Percentiles rank a stretch among this genome's conserved stretches.
Evolutionary conservation across 2,113 vertebrate genomes (phyloP).

Genomic region (Willisornis vidua): DNA sequence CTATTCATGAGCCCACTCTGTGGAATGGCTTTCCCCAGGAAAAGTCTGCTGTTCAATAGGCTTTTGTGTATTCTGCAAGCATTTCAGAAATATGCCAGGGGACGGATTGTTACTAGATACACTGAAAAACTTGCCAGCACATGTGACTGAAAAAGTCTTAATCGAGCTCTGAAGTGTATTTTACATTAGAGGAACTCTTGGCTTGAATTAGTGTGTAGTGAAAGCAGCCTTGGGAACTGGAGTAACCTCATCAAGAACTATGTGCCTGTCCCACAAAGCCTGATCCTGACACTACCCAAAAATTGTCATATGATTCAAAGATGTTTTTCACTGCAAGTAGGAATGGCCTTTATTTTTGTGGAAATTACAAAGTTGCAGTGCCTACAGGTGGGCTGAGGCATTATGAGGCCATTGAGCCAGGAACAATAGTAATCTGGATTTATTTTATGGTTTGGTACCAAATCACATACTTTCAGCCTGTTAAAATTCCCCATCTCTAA

Average conservation of each 20-base stretch:
- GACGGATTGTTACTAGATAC: background rate
- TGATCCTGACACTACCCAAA: background rate
- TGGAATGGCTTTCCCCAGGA: background rate
- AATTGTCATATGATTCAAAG: background rate
- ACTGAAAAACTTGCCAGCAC: background rate
- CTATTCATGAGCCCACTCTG: accelerated
- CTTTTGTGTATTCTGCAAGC: background rate
- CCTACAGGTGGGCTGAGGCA: too few species aligned
- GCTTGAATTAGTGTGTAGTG: background rate
- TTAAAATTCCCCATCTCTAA: background rate
- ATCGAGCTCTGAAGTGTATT: background rate
- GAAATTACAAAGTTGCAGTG: background rate
- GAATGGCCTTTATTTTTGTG: background rate
- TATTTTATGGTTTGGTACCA: background rate
- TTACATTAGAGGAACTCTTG: background rate
- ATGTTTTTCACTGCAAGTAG: background rate
- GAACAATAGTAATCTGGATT: background rate
- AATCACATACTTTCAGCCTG: background rate
- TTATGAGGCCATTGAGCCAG: too few species aligned
- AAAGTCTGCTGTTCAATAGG: background rate
- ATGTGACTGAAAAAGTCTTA: background rate
- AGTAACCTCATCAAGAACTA: background rate
- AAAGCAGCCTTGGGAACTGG: background rate
- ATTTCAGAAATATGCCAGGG: background rate
- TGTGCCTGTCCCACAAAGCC: background rate